Base-by-base conservation (phyloP, 2,113 vertebrate species). In the Penelope pileata region DNA sequence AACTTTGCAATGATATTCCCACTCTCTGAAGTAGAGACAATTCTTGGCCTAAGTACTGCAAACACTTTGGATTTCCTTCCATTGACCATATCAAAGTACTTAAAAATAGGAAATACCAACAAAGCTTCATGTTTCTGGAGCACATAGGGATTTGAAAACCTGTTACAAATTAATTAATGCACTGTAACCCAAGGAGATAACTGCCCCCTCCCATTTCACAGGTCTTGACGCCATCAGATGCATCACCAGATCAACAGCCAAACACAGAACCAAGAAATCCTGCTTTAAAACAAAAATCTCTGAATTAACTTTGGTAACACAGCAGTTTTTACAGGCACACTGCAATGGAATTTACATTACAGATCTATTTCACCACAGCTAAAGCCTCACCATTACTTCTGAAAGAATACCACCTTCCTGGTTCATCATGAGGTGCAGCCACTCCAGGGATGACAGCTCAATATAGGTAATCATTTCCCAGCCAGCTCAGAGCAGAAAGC, bases 131-230 rank as follows among this genome's bases (percentile, higher is more conserved):
- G 45, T 76, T 93, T 92, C 68, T 34, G 40, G 42, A 80, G 68
- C 1, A 0, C 50, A 3, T 2, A 22, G 29, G 36, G 68, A 70
- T 90, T 36, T 67, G 50, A 70, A 58, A 66, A 62, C 42, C 68
- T 53, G 50, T 22, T 92, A 63, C 45, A 54, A 38, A 86, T 70
- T 27, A 95, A 86, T 88, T 86, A 94, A 92, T 81, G 86, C 45
- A 7, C 34, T 0, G 29, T 80, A 82, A 93, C 70, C 83, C 56
- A 23, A 22, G 38, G 30, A 88, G 4, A 62, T 38, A 83, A 83
- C 4, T 4, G 79, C 34, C 76, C 68, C 43, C 89, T 64, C 75
- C 75, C 58, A 43, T 53, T 70, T 75, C 43, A 50, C 73, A 74
- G 64, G 64, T 88, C 72, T 64, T 90, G 58, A 63, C 50, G 66